These are phyloP conservation scores for Chelon auratus DNA, from an alignment of 2,797 vertebrate genomes.

Conservation along the genomic window DNA sequence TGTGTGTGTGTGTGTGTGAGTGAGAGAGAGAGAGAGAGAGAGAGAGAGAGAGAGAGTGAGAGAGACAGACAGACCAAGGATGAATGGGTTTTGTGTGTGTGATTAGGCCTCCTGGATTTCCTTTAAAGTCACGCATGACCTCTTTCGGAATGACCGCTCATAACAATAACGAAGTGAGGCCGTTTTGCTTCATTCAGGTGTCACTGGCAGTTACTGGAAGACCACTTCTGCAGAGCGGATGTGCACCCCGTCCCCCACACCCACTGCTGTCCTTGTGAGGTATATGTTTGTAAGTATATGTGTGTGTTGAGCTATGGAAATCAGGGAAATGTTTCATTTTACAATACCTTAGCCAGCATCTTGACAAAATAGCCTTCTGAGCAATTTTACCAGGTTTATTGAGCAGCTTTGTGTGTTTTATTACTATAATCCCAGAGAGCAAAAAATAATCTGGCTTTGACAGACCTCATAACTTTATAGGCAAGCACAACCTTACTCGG, in stretches of 20 bases:
- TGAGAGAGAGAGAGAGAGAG: too few species aligned
- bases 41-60: too few species aligned
- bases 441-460: neutral
- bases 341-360: neutral
- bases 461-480: neutral
- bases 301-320: neutral
- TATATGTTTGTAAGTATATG: constrained; percentile 2
- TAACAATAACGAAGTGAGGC: constrained; percentile 41
- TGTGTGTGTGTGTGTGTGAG: constrained; percentile 34
- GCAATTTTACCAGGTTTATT: neutral
- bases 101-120: constrained; percentile 18
- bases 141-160: constrained; percentile 48
- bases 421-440: neutral
- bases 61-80: neutral
- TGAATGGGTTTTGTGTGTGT: constrained; percentile 2
- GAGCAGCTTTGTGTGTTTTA: neutral
- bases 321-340: neutral
- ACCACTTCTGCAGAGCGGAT: constrained; percentile 11
- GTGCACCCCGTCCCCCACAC: neutral
- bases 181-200: constrained; percentile 27
- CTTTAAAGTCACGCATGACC: constrained; percentile 53
- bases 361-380: neutral
- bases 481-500: neutral
- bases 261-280: neutral
- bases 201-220: constrained; percentile 36